Percentiles rank a stretch among this genome's conserved stretches.
Conservation (phyloP, 2,113 vertebrate genomes). For the Notothenia coriiceps region DNA sequence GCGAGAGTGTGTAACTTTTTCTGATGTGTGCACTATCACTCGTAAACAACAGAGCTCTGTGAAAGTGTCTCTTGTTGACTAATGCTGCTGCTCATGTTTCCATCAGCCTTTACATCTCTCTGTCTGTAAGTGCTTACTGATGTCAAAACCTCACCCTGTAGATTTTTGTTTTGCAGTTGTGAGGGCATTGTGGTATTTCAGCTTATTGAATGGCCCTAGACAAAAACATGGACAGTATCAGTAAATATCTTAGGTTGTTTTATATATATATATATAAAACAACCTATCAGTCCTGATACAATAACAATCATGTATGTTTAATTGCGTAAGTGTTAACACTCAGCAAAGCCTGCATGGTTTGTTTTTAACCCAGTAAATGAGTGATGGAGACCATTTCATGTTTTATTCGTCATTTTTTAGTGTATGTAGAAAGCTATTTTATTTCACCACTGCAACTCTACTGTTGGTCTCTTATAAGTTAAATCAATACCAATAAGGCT, state of each 20-base stretch:
- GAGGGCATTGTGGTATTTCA: no score
- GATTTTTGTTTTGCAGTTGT: no score
- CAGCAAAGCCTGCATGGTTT: not conserved
- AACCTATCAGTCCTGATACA: not conserved
- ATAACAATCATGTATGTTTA: not conserved
- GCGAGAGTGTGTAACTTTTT: no score
- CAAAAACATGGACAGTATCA: not conserved
- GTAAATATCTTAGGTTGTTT: not conserved
- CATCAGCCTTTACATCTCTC: no score
- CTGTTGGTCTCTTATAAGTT: not conserved
- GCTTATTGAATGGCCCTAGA: not conserved
- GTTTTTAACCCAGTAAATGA: not conserved
- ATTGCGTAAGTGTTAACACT: not conserved
- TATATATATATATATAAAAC: not conserved
- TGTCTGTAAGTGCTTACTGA: no score
- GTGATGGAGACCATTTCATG: not conserved
- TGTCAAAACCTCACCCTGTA: no score
- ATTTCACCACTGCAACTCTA: not conserved
- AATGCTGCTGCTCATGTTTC: no score
- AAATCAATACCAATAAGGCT: no score
- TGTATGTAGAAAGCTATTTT: not conserved
- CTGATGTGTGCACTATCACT: no score
- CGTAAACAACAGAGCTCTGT: no score
- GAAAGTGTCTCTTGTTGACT: no score
- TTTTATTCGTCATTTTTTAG: not conserved